These are phyloP conservation scores for Leptodirus hochenwartii DNA, from an alignment of 2,888 invertebrate genomes.

Conservation along the genomic window DNA sequence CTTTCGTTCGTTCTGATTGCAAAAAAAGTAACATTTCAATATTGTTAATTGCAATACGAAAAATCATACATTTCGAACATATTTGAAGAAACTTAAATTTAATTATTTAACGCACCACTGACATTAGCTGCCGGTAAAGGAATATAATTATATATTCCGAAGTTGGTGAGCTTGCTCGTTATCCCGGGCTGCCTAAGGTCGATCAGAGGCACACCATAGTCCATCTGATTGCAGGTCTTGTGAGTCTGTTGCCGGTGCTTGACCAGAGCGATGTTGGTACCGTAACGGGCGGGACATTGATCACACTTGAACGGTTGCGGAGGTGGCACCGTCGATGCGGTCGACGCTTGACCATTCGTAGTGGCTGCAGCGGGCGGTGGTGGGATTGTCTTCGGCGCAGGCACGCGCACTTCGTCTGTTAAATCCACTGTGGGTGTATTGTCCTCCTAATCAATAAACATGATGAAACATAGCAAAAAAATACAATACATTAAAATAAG, in stretches of 20 bases:
- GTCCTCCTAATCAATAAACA: neutral
- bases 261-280: constrained; percentile 35
- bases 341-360: constrained; percentile 22
- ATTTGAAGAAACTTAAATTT: no score
- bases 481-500: constrained; percentile 21
- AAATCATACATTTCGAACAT: no score
- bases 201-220: constrained; percentile 54
- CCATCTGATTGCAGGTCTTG: constrained; percentile 36
- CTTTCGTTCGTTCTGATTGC: no score
- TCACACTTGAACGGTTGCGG: constrained; percentile 40
- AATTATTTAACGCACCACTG: no score
- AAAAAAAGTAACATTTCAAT: no score
- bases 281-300: constrained; percentile 53
- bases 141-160: constrained; percentile 59
- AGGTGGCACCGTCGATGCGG: constrained; percentile 21
- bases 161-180: constrained; percentile 38
- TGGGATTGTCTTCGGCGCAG: constrained; percentile 25
- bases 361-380: constrained; percentile 23
- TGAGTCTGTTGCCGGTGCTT: constrained; percentile 48
- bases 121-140: constrained; percentile 39
- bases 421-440: constrained; percentile 29
- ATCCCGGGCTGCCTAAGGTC: constrained; percentile 51
- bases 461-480: constrained; percentile 1
- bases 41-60: no score
- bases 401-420: constrained; percentile 27